Conservation (phyloP, 2,888 invertebrate species). For the Ichneumoninae sp. region DNA sequence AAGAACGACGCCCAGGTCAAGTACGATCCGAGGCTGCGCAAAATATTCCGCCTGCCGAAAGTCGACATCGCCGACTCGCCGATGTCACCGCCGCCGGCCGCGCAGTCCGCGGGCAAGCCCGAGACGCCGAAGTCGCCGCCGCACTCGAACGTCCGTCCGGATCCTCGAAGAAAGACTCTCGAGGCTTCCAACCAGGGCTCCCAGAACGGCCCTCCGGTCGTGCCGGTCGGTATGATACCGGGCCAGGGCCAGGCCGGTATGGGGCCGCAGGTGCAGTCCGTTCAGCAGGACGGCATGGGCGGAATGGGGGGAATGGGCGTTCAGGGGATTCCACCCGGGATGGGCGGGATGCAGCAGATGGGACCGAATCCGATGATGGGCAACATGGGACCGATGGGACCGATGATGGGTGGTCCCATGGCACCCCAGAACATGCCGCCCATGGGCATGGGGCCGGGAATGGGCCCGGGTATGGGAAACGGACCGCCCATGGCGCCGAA, state of each 20-base stretch:
- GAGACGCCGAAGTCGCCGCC: conserved; percentile 84
- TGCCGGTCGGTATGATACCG: conserved; percentile 2
- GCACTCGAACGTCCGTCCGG: conserved; percentile 74
- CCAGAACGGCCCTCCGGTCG: conserved; percentile 30
- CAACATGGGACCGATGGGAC: conserved; percentile 77
- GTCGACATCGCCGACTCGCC: conserved; percentile 87
- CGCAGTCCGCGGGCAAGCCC: conserved; percentile 81
- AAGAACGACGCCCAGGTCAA: conserved; percentile 89
- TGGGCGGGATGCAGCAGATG: conserved; percentile 75
- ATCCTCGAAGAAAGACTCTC: conserved; percentile 81
- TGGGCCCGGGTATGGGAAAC: conserved; percentile 84
- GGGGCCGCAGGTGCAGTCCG: conserved; percentile 14
- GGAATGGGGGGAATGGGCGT: conserved; percentile 58
- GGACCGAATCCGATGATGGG: conserved; percentile 77
- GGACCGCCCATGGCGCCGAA: conserved; percentile 71
- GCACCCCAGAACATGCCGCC: conserved; percentile 70
- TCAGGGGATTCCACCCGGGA: conserved; percentile 62
- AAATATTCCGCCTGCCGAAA: conserved; percentile 89
- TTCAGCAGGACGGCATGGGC: conserved; percentile 60
- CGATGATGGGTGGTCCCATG: conserved; percentile 78
- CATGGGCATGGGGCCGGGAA: conserved; percentile 71
- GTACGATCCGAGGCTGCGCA: conserved; percentile 91
- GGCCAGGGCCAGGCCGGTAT: conserved; percentile 30
- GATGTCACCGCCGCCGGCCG: conserved; percentile 85
- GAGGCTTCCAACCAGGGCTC: conserved; percentile 74